These are phyloP conservation scores for Leucophora obtusa DNA, from an alignment of 2,888 invertebrate species.

Conservation along the genomic window DNA sequence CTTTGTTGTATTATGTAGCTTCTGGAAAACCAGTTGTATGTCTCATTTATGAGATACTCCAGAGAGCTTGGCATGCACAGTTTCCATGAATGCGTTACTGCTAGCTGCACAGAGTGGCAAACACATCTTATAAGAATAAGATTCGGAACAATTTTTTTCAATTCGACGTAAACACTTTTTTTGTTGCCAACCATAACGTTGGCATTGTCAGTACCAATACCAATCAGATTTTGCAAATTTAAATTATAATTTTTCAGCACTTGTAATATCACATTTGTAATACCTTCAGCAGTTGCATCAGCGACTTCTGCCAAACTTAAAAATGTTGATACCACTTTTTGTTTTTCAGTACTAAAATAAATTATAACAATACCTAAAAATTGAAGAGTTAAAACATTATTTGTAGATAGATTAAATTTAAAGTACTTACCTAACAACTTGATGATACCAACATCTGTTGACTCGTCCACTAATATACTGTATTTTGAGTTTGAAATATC, in stretches of 20 bases:
- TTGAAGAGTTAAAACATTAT: too few relatives aligned
- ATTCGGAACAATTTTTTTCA: slow-evolving; percentile 4
- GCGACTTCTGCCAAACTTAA: slow-evolving; percentile 35
- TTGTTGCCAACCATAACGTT: slow-evolving; percentile 7
- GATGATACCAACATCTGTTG: slow-evolving; percentile 42
- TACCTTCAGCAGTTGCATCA: slow-evolving; percentile 40
- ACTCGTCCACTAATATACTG: slow-evolving; percentile 56
- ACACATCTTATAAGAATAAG: slow-evolving; percentile 5
- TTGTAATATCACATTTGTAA: background rate
- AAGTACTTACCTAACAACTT: slow-evolving; percentile 43
- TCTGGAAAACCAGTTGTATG: slow-evolving; percentile 17
- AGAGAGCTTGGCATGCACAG: background rate
- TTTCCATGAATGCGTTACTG: background rate
- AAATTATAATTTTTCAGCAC: background rate
- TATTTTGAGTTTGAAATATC: slow-evolving; percentile 45
- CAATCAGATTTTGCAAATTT: background rate
- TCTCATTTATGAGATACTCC: slow-evolving; percentile 4
- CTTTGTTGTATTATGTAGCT: background rate
- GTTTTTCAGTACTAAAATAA: slow-evolving; percentile 40
- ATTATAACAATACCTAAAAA: slow-evolving; percentile 49
- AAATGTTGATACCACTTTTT: slow-evolving; percentile 46
- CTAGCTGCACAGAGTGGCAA: slow-evolving; percentile 13
- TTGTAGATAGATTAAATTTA: too few relatives aligned
- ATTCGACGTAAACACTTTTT: slow-evolving; percentile 4
- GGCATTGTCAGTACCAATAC: slow-evolving; percentile 14